phyloP scores from a whole-genome alignment of 2,888 invertebrate species.

The Macrostomum cliftonense region DNA sequence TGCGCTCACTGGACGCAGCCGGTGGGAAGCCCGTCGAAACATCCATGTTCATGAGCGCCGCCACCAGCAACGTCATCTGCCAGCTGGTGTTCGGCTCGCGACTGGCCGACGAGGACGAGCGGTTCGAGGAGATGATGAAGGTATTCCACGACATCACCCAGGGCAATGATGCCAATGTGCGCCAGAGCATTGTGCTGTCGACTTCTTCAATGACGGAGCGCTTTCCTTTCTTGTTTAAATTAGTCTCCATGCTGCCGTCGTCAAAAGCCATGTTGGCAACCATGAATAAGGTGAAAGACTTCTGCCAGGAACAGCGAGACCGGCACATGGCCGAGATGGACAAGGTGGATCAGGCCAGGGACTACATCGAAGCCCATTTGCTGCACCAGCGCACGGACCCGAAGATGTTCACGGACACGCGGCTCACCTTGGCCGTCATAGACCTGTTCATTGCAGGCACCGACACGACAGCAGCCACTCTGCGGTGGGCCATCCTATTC shows the following conservation, averaged over 20 bases:
- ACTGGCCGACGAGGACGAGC: conserved; percentile 15
- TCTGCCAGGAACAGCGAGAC: too few relatives aligned
- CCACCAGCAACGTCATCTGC: not conserved
- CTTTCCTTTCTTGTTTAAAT: too few relatives aligned
- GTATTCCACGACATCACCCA: conserved; percentile 13
- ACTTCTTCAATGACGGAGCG: too few relatives aligned
- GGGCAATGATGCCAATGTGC: too few relatives aligned
- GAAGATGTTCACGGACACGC: not conserved
- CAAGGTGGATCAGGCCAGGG: conserved; percentile 5
- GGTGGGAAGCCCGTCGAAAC: too few relatives aligned
- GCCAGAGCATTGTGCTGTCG: too few relatives aligned
- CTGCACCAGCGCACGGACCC: conserved; percentile 7
- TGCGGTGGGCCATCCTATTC: conserved; percentile 61
- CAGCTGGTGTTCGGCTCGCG: conserved; percentile 1
- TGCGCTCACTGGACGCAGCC: too few relatives aligned
- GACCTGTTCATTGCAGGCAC: conserved; percentile 21
- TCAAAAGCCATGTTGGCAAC: too few relatives aligned
- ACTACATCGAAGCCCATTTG: conserved; percentile 20
- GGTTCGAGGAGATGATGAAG: conserved; percentile 14
- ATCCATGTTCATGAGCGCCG: too few relatives aligned
- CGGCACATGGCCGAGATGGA: not conserved
- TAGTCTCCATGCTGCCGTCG: too few relatives aligned
- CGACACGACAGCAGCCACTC: conserved; percentile 61
- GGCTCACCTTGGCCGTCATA: conserved; percentile 4
- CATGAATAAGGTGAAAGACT: too few relatives aligned